A percentile compares a stretch with the other conserved stretches of the same genome.
These are phyloP conservation scores for Torymus tubicola DNA, from an alignment of 2,888 invertebrate genomes.

Conservation along the genomic window DNA sequence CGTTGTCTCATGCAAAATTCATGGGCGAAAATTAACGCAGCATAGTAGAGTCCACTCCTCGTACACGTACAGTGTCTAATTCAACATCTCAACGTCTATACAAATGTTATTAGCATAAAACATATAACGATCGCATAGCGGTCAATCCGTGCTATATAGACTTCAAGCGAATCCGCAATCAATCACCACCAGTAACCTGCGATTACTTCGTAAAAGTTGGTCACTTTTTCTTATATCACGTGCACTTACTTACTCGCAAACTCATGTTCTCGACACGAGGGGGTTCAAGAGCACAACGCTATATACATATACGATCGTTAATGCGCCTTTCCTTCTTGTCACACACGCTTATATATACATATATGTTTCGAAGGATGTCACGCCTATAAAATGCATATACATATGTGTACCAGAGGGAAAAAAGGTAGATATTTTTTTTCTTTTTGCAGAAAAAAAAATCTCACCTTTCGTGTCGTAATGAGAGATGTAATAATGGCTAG, in stretches of 20 bases:
- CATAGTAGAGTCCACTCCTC: too few relatives aligned
- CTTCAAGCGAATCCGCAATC: neutral
- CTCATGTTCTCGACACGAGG: neutral
- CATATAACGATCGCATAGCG: too few relatives aligned
- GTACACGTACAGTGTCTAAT: too few relatives aligned
- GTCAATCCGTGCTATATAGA: too few relatives aligned
- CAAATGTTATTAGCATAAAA: too few relatives aligned
- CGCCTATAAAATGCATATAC: neutral
- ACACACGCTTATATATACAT: neutral
- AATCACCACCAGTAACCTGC: neutral
- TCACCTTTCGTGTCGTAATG: too few relatives aligned
- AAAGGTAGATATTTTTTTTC: neutral
- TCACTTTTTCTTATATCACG: neutral
- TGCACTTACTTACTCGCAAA: neutral
- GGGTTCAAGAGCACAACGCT: conserved; percentile 25
- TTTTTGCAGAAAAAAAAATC: too few relatives aligned
- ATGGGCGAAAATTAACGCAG: too few relatives aligned
- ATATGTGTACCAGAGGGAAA: neutral
- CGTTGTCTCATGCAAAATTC: too few relatives aligned
- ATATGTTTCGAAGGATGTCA: conserved; percentile 7
- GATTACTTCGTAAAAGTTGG: conserved; percentile 26
- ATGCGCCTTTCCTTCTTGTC: conserved; percentile 15
- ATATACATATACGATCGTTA: conserved; percentile 43
- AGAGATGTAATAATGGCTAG: too few relatives aligned
- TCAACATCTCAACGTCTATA: too few relatives aligned